Conservation (phyloP, 2,888 invertebrate species). For the Matsumyia berberina region DNA sequence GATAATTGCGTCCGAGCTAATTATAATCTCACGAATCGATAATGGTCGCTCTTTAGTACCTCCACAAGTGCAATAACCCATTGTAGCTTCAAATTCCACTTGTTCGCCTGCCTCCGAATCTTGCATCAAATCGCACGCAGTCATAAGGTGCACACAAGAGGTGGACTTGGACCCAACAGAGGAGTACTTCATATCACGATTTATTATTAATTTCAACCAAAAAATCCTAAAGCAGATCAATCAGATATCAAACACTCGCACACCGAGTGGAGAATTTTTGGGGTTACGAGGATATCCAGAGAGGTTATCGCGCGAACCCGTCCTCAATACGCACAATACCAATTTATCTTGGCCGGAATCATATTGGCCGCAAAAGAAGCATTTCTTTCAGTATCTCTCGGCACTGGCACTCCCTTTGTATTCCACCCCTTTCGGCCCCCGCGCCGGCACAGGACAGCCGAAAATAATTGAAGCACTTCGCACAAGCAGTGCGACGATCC, state of each 20-base stretch:
- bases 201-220: conserved; percentile 74
- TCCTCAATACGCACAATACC: conserved; percentile 75
- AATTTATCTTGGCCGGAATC: conserved; percentile 73
- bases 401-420: conserved; percentile 71
- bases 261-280: conserved; percentile 33
- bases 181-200: conserved; percentile 64
- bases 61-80: conserved; percentile 30
- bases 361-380: conserved; percentile 73
- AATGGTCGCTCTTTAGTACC: conserved; percentile 66
- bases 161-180: conserved; percentile 13
- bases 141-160: conserved; percentile 39
- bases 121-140: conserved; percentile 37
- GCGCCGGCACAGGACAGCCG: conserved; percentile 62
- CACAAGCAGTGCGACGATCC: conserved; percentile 71
- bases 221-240: conserved; percentile 70
- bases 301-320: conserved; percentile 75
- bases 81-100: conserved; percentile 3
- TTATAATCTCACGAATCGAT: conserved; percentile 62
- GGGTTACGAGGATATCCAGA: conserved; percentile 73
- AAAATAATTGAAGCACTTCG: conserved; percentile 77
- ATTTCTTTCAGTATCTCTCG: conserved; percentile 65
- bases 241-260: conserved; percentile 65
- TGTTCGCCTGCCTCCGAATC: not conserved
- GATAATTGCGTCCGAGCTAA: conserved; percentile 54
- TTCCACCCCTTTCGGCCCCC: conserved; percentile 53